Evolutionary conservation across 2,888 invertebrate genomes (phyloP).

Genomic region (Eumacrocentrus americanus): DNA sequence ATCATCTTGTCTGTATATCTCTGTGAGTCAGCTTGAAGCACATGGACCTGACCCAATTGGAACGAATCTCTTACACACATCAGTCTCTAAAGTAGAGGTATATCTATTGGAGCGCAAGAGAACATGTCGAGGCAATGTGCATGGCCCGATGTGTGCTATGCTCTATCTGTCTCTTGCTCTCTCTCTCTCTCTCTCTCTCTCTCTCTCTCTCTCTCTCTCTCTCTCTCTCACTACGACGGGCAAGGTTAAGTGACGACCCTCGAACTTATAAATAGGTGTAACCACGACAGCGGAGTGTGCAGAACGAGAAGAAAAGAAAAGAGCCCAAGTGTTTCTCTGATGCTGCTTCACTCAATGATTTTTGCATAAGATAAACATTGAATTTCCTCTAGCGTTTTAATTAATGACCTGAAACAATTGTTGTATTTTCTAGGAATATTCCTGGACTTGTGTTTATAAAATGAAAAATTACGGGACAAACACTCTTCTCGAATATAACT

Average conservation of each 20-base stretch:
- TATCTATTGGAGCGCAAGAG: slow-evolving; percentile 3
- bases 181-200: too few relatives aligned
- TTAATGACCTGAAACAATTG: too few relatives aligned
- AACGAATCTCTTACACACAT: slow-evolving; percentile 32
- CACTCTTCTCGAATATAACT: too few relatives aligned
- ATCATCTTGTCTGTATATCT: too few relatives aligned
- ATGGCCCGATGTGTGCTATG: neutral
- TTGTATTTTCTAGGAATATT: too few relatives aligned
- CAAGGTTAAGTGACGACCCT: slow-evolving; percentile 58
- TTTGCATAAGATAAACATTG: too few relatives aligned
- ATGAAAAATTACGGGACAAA: too few relatives aligned
- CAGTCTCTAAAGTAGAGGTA: neutral
- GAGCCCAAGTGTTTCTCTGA: neutral
- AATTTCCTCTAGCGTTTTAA: too few relatives aligned
- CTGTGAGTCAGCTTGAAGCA: neutral
- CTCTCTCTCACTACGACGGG: slow-evolving; percentile 49
- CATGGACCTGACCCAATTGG: slow-evolving; percentile 44
- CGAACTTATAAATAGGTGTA: slow-evolving; percentile 55
- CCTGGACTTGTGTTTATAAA: too few relatives aligned
- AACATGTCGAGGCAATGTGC: slow-evolving; percentile 2
- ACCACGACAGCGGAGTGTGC: slow-evolving; percentile 32
- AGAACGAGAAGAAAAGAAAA: neutral
- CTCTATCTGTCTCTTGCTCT: slow-evolving; percentile 10
- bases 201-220: neutral
- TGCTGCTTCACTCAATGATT: neutral